Conservation (phyloP, 2,797 vertebrate species). For the Choloepus didactylus region DNA sequence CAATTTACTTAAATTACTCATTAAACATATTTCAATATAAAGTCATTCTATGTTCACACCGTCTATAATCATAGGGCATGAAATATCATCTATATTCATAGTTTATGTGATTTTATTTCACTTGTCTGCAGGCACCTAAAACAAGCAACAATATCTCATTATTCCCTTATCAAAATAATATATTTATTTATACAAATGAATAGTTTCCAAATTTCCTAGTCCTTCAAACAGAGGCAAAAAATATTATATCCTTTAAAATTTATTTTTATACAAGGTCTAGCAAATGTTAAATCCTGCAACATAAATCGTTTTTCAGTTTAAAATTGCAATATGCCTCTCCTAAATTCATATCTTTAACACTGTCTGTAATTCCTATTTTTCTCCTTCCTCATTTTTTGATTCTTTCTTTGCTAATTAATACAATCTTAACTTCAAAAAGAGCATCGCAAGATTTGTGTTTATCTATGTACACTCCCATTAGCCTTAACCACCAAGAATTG, state of each 20-base stretch:
- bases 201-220: not conserved
- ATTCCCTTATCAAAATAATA: not conserved
- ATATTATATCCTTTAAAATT: not conserved
- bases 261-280: not conserved
- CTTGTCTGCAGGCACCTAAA: not conserved
- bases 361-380: not conserved
- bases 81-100: not conserved
- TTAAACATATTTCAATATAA: not conserved
- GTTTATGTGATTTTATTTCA: conserved; percentile 24
- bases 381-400: not conserved
- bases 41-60: conserved; percentile 2
- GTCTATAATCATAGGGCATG: not conserved
- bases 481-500: not conserved
- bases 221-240: conserved; percentile 41
- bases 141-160: conserved; percentile 24
- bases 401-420: not conserved
- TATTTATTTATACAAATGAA: conserved; percentile 37
- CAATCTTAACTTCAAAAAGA: not conserved
- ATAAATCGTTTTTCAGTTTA: conserved; percentile 38
- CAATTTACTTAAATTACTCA: conserved; percentile 22
- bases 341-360: not conserved
- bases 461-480: not conserved
- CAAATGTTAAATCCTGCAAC: conserved; percentile 17
- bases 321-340: not conserved
- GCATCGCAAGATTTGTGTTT: not conserved